Percentiles rank a stretch among this genome's conserved stretches.
Evolutionary conservation across 2,888 invertebrate genomes (phyloP).

Genomic region (Aporophyla lueneburgensis): DNA sequence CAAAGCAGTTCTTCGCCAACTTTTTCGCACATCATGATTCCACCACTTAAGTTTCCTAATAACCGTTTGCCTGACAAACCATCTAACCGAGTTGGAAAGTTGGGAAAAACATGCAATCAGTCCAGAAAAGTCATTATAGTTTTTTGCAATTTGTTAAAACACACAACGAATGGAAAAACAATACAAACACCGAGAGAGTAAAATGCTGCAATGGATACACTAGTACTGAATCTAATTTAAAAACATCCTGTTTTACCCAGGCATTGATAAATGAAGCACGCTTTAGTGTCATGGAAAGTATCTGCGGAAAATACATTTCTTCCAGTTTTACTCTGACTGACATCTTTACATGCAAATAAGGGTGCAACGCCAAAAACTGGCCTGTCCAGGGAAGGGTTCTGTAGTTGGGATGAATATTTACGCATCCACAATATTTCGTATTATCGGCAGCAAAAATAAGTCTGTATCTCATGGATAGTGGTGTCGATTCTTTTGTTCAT

Average conservation of each 20-base stretch:
- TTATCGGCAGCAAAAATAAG: not conserved
- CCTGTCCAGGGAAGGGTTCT: not conserved
- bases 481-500: no score
- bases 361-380: no score
- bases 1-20: not conserved
- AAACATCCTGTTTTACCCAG: conserved; percentile 33
- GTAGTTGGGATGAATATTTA: not conserved
- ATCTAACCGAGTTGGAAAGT: not conserved
- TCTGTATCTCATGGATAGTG: not conserved
- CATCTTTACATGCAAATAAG: not conserved
- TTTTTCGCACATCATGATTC: not conserved
- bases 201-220: conserved; percentile 27
- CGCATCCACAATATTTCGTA: no score
- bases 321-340: conserved; percentile 3
- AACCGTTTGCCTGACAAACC: not conserved
- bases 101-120: conserved; percentile 6
- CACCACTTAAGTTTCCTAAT: not conserved
- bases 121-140: conserved; percentile 29
- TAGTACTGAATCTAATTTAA: conserved; percentile 35
- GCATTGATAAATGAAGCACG: conserved; percentile 61
- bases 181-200: conserved; percentile 12
- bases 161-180: conserved; percentile 29
- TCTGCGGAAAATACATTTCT: conserved; percentile 6
- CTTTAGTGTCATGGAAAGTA: conserved; percentile 23
- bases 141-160: conserved; percentile 41